Conservation (phyloP, 2,113 vertebrate genomes). For the Perognathus longimembris region DNA sequence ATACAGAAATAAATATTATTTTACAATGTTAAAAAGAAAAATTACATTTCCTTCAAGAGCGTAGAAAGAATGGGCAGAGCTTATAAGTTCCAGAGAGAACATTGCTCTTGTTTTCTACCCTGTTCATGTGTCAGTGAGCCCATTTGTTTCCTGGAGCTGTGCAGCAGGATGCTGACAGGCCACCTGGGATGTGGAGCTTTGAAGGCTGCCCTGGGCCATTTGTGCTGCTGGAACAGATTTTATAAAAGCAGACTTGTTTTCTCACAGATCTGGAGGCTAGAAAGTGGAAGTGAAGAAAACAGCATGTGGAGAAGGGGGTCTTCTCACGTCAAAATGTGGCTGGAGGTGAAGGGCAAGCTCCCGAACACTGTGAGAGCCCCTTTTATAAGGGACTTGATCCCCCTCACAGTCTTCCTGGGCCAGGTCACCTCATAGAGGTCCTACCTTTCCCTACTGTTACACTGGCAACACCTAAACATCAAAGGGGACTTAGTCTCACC, state of each 20-base stretch:
- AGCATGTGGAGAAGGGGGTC: not conserved
- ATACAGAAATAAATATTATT: not conserved
- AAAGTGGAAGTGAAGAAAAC: not conserved
- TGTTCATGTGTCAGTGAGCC: too few species aligned
- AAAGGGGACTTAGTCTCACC: not conserved
- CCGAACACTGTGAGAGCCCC: not conserved
- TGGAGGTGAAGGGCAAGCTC: not conserved
- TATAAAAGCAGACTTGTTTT: not conserved
- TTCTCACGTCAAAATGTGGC: not conserved
- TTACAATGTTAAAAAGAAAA: not conserved
- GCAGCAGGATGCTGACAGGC: not conserved
- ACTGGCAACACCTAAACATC: not conserved
- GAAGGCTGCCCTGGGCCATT: not conserved
- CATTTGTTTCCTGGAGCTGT: accelerated
- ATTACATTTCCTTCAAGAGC: not conserved
- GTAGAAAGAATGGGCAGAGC: not conserved
- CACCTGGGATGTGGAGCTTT: accelerated
- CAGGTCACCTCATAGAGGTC: not conserved
- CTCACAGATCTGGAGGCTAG: not conserved
- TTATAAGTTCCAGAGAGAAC: not conserved
- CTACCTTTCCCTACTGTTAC: not conserved
- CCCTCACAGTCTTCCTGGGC: not conserved
- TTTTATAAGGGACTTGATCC: not conserved
- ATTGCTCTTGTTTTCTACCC: not conserved
- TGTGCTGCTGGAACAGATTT: not conserved